These are phyloP conservation scores for Amphimedon queenslandica DNA, from an alignment of 37 sponge, comb jelly and placozoan genomes.

Conservation along the genomic window DNA sequence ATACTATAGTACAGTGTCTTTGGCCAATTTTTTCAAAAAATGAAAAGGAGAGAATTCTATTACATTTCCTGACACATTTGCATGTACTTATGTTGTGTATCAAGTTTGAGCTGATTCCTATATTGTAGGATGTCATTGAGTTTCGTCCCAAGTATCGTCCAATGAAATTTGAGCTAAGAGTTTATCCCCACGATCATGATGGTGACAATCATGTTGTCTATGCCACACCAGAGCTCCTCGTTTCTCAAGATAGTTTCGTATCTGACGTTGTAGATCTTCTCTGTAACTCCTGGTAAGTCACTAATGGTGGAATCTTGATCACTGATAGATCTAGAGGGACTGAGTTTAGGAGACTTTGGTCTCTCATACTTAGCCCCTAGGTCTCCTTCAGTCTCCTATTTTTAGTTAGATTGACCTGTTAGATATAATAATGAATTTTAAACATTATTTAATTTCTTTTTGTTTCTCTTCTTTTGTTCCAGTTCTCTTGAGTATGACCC, in stretches of 20 bases:
- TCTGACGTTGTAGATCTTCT: slow-evolving; percentile 59
- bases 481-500: slow-evolving; percentile 89
- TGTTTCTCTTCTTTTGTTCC: slow-evolving; percentile 8
- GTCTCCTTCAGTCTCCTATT: too few relatives aligned
- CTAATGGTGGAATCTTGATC: too few relatives aligned
- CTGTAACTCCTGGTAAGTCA: slow-evolving; percentile 61
- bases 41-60: too few relatives aligned
- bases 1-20: too few relatives aligned
- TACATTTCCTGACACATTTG: too few relatives aligned
- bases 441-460: not conserved
- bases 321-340: not conserved
- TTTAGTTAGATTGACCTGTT: not conserved
- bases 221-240: slow-evolving; percentile 50
- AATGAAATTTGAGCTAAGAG: slow-evolving; percentile 75
- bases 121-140: slow-evolving; percentile 73
- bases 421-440: not conserved
- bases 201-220: slow-evolving; percentile 27
- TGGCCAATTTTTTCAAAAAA: too few relatives aligned
- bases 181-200: slow-evolving; percentile 39
- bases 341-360: not conserved
- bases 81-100: too few relatives aligned
- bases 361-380: too few relatives aligned
- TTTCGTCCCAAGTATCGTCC: slow-evolving; percentile 83
- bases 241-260: slow-evolving; percentile 66
- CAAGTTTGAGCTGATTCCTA: too few relatives aligned